phyloP scores from a whole-genome alignment of 2,888 invertebrate species.

The Drosophila testacea region DNA sequence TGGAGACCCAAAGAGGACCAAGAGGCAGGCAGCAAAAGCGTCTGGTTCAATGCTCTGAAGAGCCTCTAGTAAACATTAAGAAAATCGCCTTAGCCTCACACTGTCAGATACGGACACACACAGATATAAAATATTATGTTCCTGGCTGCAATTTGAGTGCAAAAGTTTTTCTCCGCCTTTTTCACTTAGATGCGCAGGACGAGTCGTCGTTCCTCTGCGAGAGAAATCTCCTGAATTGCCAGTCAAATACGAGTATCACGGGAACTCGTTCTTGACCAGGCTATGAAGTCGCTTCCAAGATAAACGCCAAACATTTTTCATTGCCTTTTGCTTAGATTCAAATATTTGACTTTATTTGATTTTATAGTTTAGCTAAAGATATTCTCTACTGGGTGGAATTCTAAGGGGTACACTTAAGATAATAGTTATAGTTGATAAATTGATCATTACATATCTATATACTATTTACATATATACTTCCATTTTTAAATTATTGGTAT shows the following conservation, averaged over 20 bases:
- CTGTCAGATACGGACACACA: constrained; percentile 27
- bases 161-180: constrained; percentile 65
- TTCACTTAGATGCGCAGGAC: constrained; percentile 44
- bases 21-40: constrained; percentile 21
- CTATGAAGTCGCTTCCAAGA: constrained; percentile 42
- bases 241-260: constrained; percentile 30
- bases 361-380: constrained; percentile 5
- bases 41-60: constrained; percentile 73
- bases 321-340: constrained; percentile 25
- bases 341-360: constrained; percentile 45
- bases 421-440: too few species aligned
- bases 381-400: background rate
- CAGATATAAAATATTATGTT: constrained; percentile 59
- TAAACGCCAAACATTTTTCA: constrained; percentile 60
- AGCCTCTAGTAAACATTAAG: constrained; percentile 60
- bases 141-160: constrained; percentile 55
- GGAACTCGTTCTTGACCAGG: constrained; percentile 9
- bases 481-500: too few species aligned
- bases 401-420: too few species aligned
- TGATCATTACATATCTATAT: too few species aligned
- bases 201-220: background rate
- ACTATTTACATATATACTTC: too few species aligned
- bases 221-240: constrained; percentile 22
- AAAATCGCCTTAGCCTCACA: constrained; percentile 63
- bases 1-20: constrained; percentile 17